Base-by-base conservation (phyloP, 2,888 invertebrate genomes). In the Amphimallon solstitiale region DNA sequence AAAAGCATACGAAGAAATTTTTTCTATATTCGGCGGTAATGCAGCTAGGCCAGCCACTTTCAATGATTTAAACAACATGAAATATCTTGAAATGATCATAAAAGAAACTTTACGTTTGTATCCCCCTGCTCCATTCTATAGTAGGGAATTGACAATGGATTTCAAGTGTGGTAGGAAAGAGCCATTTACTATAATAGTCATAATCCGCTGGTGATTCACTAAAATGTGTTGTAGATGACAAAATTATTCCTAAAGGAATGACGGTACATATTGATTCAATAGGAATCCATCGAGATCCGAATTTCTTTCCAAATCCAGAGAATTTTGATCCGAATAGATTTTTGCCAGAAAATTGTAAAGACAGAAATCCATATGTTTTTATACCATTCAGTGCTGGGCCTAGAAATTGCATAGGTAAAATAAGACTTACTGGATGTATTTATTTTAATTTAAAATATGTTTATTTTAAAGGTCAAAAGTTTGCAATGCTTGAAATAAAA, bases 21-120 rank as follows among this genome's bases (percentile, higher is more conserved):
- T 74, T 2, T 46, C 69, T 7, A 75, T 83, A 35, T 82, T 84
- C 34, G 77, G 74, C 0, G 72, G 78, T 34, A 68, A 74, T 21
- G 68, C 70, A 52, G 64, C 49, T 4, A 68, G 67, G 2, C 38
- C 59, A 15, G 73, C 74, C 1, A 79, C 76, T 0, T 68, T 74
- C 54, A 71, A 78, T 61, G 85, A 86, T 51, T 70, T 86, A 2
- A 78, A 83, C 54, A 78, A 85, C 66, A 86, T 87, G 86, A 85
- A 84, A 74, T 86, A 86, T 73, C 78, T 86, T 68, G 86, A 86
- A 56, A 71, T 82, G 49, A 85, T 86, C 0, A 84, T 87, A 46
- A 87, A 85, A 69, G 87, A 87, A 75, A 77, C 84, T 0, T 77
- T 87, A 40, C 76, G 87, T 9, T 68, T 87, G n/a, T 86, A 82